These are phyloP conservation scores for Hormiphora californensis DNA, from an alignment of 37 sponge, comb jelly and placozoan genomes.

Conservation along the genomic window DNA sequence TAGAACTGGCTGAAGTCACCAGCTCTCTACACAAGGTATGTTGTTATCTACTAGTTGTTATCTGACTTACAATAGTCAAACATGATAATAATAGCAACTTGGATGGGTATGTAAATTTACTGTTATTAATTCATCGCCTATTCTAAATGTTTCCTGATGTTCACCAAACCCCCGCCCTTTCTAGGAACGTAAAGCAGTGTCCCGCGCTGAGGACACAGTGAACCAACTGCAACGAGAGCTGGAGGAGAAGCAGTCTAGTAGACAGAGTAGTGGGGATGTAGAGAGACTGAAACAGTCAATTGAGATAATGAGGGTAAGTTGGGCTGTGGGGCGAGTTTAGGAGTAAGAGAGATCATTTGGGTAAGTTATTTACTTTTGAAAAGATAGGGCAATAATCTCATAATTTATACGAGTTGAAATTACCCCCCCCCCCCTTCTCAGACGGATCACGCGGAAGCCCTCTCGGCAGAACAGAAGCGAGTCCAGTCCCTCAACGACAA, in stretches of 20 bases:
- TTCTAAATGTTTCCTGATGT: too few species aligned
- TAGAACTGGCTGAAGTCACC: background rate
- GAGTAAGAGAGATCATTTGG: background rate
- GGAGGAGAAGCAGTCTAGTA: constrained; percentile 26
- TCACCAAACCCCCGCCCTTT: background rate
- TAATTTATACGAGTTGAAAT: background rate
- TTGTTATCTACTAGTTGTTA: too few species aligned
- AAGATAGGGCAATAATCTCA: background rate
- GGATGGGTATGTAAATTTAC: too few species aligned
- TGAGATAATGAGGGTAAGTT: constrained; percentile 14
- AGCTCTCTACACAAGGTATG: constrained; percentile 19
- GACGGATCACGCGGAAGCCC: constrained; percentile 35
- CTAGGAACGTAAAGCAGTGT: background rate
- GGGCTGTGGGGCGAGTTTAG: background rate
- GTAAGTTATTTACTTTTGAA: background rate
- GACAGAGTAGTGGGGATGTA: background rate
- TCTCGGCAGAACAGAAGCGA: background rate
- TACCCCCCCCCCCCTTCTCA: background rate
- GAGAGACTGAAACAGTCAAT: constrained; percentile 15
- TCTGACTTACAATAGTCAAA: too few species aligned
- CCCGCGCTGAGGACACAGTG: constrained; percentile 21
- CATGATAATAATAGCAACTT: too few species aligned
- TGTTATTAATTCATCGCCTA: too few species aligned
- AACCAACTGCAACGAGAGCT: background rate
- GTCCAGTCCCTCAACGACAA: constrained; percentile 7